Evolutionary conservation across 2,888 invertebrate species (phyloP).

Genomic region (Andrena bicolor): DNA sequence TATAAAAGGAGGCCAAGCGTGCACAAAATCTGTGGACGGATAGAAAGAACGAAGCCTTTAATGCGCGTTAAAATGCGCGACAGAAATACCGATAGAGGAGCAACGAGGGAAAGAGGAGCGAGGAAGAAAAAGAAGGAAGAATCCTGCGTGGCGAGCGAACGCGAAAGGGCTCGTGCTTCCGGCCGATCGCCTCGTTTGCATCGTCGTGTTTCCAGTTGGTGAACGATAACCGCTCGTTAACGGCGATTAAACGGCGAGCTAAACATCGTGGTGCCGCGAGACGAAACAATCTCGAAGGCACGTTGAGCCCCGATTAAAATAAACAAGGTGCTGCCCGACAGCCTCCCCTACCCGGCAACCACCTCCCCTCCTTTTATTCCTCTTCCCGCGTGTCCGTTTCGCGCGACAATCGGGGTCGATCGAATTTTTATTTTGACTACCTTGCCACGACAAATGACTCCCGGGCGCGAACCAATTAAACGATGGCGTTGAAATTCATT

Average conservation of each 20-base stretch:
- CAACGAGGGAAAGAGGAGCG: slow-evolving; percentile 1
- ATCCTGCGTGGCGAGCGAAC: slow-evolving; percentile 61
- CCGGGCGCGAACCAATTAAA: neutral
- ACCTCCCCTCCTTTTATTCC: slow-evolving; percentile 48
- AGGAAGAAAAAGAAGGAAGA: slow-evolving; percentile 49
- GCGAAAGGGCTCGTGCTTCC: slow-evolving; percentile 75
- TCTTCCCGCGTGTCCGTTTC: slow-evolving; percentile 30
- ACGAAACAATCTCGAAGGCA: slow-evolving; percentile 81
- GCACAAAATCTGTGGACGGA: neutral
- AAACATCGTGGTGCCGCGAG: slow-evolving; percentile 80
- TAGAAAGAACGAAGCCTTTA: neutral
- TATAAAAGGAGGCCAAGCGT: neutral
- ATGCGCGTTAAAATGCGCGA: slow-evolving; percentile 9
- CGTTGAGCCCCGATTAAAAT: slow-evolving; percentile 78
- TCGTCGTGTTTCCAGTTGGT: slow-evolving; percentile 80
- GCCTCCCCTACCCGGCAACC: slow-evolving; percentile 39
- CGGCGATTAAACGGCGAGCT: slow-evolving; percentile 81
- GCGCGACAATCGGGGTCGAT: slow-evolving; percentile 43
- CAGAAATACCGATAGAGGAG: slow-evolving; percentile 19
- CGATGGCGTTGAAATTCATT: neutral
- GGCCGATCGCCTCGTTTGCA: slow-evolving; percentile 80
- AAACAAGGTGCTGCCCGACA: slow-evolving; percentile 72
- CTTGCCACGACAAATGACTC: neutral
- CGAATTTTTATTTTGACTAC: slow-evolving; percentile 52
- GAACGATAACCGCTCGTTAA: slow-evolving; percentile 83